A percentile compares a stretch with the other conserved stretches of the same genome.
Conservation (phyloP, 2,888 invertebrate genomes). For the Nomada ruficornis region DNA sequence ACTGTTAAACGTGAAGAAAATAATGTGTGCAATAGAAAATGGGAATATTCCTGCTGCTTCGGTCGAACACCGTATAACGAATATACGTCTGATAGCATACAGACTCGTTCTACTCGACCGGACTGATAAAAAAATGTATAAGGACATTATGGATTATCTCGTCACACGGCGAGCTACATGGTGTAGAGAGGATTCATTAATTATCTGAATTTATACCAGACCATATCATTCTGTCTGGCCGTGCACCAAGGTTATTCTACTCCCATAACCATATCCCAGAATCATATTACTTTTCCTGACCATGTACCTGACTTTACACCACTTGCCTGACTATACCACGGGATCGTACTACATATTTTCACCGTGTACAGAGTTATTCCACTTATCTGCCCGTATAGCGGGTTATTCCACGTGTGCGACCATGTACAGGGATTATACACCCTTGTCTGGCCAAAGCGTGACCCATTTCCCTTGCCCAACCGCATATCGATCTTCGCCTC, state of each 20-base stretch:
- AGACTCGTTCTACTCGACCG: no score
- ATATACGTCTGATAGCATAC: no score
- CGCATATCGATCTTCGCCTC: slow-evolving; percentile 42
- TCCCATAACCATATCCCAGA: slow-evolving; percentile 36
- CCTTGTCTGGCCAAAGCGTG: slow-evolving; percentile 57
- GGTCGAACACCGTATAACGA: no score
- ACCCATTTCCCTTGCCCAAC: slow-evolving; percentile 48
- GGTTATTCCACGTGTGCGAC: slow-evolving; percentile 57
- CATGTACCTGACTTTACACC: slow-evolving; percentile 32
- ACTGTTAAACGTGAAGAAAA: no score
- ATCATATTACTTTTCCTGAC: slow-evolving; percentile 39
- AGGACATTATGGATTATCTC: background rate
- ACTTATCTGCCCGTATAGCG: slow-evolving; percentile 51
- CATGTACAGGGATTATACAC: slow-evolving; percentile 56
- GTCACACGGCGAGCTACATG: background rate
- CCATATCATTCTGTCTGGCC: background rate
- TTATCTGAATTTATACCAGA: slow-evolving; percentile 10
- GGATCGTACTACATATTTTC: slow-evolving; percentile 50
- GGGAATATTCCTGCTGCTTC: no score
- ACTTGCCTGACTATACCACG: slow-evolving; percentile 12
- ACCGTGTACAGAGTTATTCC: slow-evolving; percentile 50
- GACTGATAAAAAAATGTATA: no score
- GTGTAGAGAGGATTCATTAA: slow-evolving; percentile 1
- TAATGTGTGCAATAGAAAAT: no score
- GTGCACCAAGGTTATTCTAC: slow-evolving; percentile 27